These are phyloP conservation scores for Amblyornis subalaris DNA, from an alignment of 2,113 vertebrate species.

Conservation along the genomic window DNA sequence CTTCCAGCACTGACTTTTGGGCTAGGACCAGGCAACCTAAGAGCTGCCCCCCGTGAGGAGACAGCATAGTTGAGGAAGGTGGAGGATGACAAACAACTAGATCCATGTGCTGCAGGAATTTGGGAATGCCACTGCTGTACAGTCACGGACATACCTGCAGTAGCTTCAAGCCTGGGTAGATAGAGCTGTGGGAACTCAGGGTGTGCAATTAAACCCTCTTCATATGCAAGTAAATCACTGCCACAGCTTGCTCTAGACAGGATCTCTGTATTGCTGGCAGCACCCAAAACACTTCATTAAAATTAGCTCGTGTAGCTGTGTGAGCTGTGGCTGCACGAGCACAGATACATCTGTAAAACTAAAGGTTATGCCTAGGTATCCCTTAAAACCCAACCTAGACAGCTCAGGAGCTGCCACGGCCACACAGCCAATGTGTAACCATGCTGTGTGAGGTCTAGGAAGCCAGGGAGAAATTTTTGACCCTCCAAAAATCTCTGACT, in stretches of 20 bases:
- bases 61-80: not conserved
- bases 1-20: not conserved
- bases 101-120: not conserved
- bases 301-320: not conserved
- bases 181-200: not conserved
- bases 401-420: accelerated
- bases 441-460: not conserved
- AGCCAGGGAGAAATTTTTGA: not conserved
- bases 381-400: not conserved
- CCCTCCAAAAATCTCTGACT: not conserved
- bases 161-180: not conserved
- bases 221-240: not conserved
- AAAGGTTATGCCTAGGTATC: accelerated
- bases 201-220: not conserved
- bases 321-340: not conserved
- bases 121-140: not conserved
- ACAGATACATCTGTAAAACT: not conserved
- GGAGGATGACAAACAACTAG: not conserved
- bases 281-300: not conserved
- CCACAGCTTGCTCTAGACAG: not conserved
- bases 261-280: not conserved
- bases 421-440: not conserved
- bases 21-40: not conserved
- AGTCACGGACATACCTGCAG: not conserved
- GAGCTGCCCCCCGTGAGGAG: accelerated